Evolutionary conservation across 2,888 invertebrate genomes (phyloP), one percentile per base, ranked within the genome.

Genomic region (Clanis bilineata): DNA sequence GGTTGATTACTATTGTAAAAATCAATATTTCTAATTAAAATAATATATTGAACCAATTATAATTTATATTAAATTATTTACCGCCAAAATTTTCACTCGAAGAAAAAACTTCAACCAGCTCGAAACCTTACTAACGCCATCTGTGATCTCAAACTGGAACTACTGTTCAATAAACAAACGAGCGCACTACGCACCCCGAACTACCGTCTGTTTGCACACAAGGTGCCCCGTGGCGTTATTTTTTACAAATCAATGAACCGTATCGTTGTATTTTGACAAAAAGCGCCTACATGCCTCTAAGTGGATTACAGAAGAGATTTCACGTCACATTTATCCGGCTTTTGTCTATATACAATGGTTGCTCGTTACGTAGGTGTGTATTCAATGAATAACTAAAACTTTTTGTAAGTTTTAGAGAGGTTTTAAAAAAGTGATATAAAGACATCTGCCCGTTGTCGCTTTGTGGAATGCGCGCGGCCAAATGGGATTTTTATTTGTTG

Each of bases 291-390:
- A 90, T 87, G 83, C 89, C 86, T 80, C 80, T 92, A 92, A 92
- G 92, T 92, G 89, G 92, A 92, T 92, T 91, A 92, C 79, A 82
- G 70, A 79, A 80, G 76, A 87, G 85, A 89, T 91, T 91, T 90
- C 84, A 91, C 90, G 86, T 85, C 86, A 80, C 87, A 91, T 92
- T 91, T 83, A 86, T 82, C 81, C 83, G 67, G 63, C 62, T 70
- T 79, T 90, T 88, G 88, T 88, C 80, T 87, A 83, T 68, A 61
- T 41, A 86, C 85, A 85, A 87, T 86, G 74, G 70, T 63, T 18
- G 65, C 80, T 85, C 81, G 84, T 85, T 87, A 86, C 83, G 90
- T 88, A 89, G 90, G 90, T 87, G 90, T 86, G 83, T 86, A 77
- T 67, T 69, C 72, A 69, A 84, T 87, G 87, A 88, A 89, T 86